Evolutionary conservation across 37 sponge, comb jelly and placozoan species (phyloP), one percentile per base, ranked within the genome.

Genomic region (Eunapius fragilis): DNA sequence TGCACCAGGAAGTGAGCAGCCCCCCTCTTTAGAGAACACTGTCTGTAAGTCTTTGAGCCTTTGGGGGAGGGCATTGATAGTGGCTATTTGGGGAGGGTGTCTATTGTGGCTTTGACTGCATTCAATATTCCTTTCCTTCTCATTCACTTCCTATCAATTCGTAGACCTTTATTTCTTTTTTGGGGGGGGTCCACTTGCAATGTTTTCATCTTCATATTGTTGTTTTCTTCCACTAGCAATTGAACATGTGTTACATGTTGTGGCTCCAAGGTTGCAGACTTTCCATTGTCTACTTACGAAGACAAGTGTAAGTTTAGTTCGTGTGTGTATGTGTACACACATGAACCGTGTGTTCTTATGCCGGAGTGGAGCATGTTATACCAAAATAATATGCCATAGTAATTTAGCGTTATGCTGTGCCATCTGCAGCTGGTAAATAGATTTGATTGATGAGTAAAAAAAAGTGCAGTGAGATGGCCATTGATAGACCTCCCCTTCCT

Each of bases 201-300:
- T 58, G 7, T 58, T 58, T 2, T 19, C 58, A 4, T 13, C 14
- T 58, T 19, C 14, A 58, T 19, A 19, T 72, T 72, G 2, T 31
- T 72, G 13, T 72, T 32, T 33, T 32, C 26, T 32, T 14, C 74
- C 14, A 9, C 74, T 33, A 32, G 74, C 74, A 72, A 72, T 72
- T 31, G 74, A 72, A 27, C 30, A 32, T 14, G 31, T 72, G 12
- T 31, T 72, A 7, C 31, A 14, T 72, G 74, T 72, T 14, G 74
- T 72, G 25, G 30, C 14, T 33, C 74, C 74, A 72, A 31, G 31
- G 25, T 72, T 72, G 22, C 31, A 32, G 31, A 72, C 30, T n/a
- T 72, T 72, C 31, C 74, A 72, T 72, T 13, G 22, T 32, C 74
- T 72, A 31, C 74, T 72, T 32, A 72, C 31, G 25, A 72, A 24